Evolutionary conservation across 2,797 vertebrate species (phyloP), one percentile per base, ranked within the genome.

Genomic region (Microctenopoma lineatum): DNA sequence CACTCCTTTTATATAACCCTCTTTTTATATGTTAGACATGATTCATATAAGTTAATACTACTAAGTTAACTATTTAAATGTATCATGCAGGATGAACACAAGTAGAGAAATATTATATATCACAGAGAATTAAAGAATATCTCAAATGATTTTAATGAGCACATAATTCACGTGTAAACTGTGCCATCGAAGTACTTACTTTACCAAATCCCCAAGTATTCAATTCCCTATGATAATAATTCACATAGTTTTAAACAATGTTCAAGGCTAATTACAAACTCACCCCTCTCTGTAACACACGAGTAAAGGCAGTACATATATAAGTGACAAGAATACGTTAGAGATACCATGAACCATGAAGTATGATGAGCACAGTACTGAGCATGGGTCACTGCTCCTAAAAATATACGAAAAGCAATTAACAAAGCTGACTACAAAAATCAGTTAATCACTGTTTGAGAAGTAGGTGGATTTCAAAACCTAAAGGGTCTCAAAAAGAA

Each of bases 401-500:
- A 44, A 59, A 38, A 60, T 34, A 45, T 42, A 50, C 21, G 60
- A 58, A 8, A 38, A 12, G 7, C 27, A 63, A 38, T 6, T 0
- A 58, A 50, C 18, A 63, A 70, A n/a, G 52, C 61, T 62, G 62
- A 77, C 18, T 32, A 21, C 15, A n/a, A 26, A 50, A 57, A 36
- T 55, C 27, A 27, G 67, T 64, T 41, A 55, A 65, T 70, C 62
- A 47, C 25, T 41, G 45, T 78, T 67, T 66, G 47, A 70, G 47
- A 41, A 79, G 58, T 27, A 66, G 46, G 47, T 81, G 53, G 29
- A 80, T 64, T 70, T 70, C 4, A 66, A 58, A 75, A 74, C 61
- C 52, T 80, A 72, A 21, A 62, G 39, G 54, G 47, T 60, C 57
- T 75, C 36, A 59, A 57, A 51, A 79, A 86, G 59, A 87, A 80